Percentiles rank a stretch among this genome's conserved stretches.
phyloP scores from a whole-genome alignment of 2,113 vertebrate genomes.

The Cololabis saira region DNA sequence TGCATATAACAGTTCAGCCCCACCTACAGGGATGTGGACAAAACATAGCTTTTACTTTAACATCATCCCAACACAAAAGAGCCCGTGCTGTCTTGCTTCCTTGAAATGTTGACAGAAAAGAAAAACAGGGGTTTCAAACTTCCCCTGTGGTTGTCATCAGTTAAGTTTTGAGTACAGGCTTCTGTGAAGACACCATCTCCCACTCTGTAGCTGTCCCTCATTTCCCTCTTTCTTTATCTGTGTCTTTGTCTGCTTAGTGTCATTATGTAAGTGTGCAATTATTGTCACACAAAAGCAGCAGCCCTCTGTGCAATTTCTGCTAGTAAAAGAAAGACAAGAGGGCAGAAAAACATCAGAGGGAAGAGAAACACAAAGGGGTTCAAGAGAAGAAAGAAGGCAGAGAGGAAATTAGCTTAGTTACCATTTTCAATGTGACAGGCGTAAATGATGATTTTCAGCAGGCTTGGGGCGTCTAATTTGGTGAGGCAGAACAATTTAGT shows the following conservation, averaged over 20 bases:
- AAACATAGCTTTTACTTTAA: slow-evolving; percentile 42
- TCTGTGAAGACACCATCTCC: slow-evolving; percentile 41
- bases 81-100: slow-evolving; percentile 28
- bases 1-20: slow-evolving; percentile 47
- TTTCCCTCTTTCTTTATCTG: slow-evolving; percentile 41
- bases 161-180: slow-evolving; percentile 48
- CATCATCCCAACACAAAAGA: slow-evolving; percentile 30
- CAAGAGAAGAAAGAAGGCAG: slow-evolving; percentile 24
- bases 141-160: slow-evolving; percentile 64
- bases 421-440: slow-evolving; percentile 58
- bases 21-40: slow-evolving; percentile 38
- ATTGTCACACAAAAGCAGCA: slow-evolving; percentile 50
- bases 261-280: slow-evolving; percentile 53
- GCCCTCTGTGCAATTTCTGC: slow-evolving; percentile 43
- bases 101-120: slow-evolving; percentile 60
- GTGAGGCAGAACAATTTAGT: slow-evolving; percentile 53
- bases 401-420: slow-evolving; percentile 56
- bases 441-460: slow-evolving; percentile 66
- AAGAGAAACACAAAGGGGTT: slow-evolving; percentile 53
- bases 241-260: slow-evolving; percentile 61
- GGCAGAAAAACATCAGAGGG: slow-evolving; percentile 24
- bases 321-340: slow-evolving; percentile 20
- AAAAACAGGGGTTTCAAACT: slow-evolving; percentile 37
- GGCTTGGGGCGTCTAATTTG: slow-evolving; percentile 55
- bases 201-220: slow-evolving; percentile 24